phyloP scores from a whole-genome alignment of 1,140 invertebrate genomes.

The Apolygus lucorum region DNA sequence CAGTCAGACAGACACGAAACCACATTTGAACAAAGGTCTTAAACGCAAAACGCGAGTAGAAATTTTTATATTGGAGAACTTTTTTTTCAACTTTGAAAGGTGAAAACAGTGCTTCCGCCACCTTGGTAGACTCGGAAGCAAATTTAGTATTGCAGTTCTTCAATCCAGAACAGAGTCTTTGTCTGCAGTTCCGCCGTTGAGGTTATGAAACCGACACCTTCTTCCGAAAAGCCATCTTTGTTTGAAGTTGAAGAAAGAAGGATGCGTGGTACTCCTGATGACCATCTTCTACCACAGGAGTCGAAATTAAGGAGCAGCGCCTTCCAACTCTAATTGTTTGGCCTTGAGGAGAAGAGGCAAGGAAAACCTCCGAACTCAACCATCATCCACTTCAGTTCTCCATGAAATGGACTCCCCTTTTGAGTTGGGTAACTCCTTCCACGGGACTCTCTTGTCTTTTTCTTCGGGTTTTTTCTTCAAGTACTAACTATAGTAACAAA shows the following conservation, averaged over 20 bases:
- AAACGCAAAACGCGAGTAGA: too few species aligned
- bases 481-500: neutral
- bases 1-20: too few species aligned
- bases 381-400: neutral
- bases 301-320: neutral
- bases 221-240: neutral
- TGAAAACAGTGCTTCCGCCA: too few species aligned
- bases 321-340: neutral
- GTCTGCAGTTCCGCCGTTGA: too few species aligned
- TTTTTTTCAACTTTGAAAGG: too few species aligned
- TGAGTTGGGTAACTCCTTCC: neutral
- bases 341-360: neutral
- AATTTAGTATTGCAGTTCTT: too few species aligned
- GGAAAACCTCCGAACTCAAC: neutral
- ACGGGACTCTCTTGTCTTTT: neutral
- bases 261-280: neutral
- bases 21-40: too few species aligned
- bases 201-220: too few species aligned
- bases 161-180: too few species aligned
- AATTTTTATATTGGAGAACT: too few species aligned
- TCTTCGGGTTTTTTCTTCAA: neutral
- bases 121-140: too few species aligned
- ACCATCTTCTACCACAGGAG: neutral
- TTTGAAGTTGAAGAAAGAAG: neutral
- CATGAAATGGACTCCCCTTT: neutral